Evolutionary conservation across 2,113 vertebrate species (phyloP).

Genomic region (Malaclemys terrapin): DNA sequence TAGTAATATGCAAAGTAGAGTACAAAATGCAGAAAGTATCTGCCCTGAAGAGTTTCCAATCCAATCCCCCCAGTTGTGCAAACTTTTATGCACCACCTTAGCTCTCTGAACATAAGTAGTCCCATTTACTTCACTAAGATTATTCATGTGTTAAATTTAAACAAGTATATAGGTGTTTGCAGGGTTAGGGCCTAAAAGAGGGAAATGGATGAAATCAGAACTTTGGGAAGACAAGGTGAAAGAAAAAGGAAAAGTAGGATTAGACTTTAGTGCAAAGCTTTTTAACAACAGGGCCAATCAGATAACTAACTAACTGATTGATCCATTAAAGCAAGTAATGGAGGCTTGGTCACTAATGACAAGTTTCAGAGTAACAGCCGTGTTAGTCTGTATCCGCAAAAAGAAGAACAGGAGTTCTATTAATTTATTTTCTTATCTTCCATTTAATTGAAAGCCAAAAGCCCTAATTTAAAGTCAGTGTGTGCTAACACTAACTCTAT

Average conservation of each 20-base stretch:
- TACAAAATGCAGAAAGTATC: neutral
- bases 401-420: no score
- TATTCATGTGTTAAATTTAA: neutral
- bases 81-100: neutral
- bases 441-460: neutral
- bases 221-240: neutral
- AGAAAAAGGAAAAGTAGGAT: neutral
- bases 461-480: neutral
- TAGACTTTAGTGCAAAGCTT: neutral
- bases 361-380: no score
- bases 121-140: neutral
- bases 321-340: neutral
- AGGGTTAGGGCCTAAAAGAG: neutral
- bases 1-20: neutral
- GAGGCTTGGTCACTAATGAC: neutral
- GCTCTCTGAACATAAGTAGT: neutral
- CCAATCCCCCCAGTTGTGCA: neutral
- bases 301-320: neutral
- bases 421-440: neutral
- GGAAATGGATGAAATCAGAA: neutral
- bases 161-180: neutral
- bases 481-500: neutral
- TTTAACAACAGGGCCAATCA: neutral
- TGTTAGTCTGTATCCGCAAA: no score
- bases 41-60: neutral